Conservation (phyloP, 2,888 invertebrate species). For the Parasteatoda lunata region DNA sequence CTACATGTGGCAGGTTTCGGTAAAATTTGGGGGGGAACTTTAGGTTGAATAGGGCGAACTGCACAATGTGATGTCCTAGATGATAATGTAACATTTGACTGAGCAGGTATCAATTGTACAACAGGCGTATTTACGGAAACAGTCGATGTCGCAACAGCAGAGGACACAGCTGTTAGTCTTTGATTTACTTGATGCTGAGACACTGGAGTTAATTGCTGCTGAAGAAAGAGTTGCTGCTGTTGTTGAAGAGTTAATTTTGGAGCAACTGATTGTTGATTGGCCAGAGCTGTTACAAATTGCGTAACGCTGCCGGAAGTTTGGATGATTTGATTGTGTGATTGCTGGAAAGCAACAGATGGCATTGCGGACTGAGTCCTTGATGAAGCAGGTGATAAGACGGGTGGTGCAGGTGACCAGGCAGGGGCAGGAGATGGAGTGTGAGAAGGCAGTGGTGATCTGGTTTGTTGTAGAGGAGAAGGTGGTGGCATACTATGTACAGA, state of each 20-base stretch:
- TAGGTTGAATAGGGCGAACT: constrained; percentile 76
- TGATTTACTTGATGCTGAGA: constrained; percentile 35
- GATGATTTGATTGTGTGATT: constrained; percentile 59
- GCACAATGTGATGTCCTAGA: constrained; percentile 76
- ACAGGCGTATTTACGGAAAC: constrained; percentile 34
- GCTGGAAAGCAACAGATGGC: constrained; percentile 60
- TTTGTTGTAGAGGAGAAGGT: constrained; percentile 64
- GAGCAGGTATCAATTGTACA: constrained; percentile 64
- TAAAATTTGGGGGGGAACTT: constrained; percentile 75
- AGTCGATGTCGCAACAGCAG: constrained; percentile 39
- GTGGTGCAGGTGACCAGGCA: constrained; percentile 62
- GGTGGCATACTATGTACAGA: constrained; percentile 69
- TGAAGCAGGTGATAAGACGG: constrained; percentile 53
- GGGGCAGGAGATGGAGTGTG: constrained; percentile 67
- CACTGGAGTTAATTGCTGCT: constrained; percentile 30
- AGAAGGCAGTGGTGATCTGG: constrained; percentile 64
- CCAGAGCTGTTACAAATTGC: constrained; percentile 57
- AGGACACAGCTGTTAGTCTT: constrained; percentile 31
- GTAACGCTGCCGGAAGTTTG: constrained; percentile 60
- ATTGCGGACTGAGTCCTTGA: constrained; percentile 31
- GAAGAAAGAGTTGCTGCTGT: constrained; percentile 41
- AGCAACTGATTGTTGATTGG: constrained; percentile 38
- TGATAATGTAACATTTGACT: constrained; percentile 34
- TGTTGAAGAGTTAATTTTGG: constrained; percentile 64
- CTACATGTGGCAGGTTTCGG: constrained; percentile 71